Evolutionary conservation across 2,113 vertebrate genomes (phyloP).

Genomic region (Sula dactylatra): DNA sequence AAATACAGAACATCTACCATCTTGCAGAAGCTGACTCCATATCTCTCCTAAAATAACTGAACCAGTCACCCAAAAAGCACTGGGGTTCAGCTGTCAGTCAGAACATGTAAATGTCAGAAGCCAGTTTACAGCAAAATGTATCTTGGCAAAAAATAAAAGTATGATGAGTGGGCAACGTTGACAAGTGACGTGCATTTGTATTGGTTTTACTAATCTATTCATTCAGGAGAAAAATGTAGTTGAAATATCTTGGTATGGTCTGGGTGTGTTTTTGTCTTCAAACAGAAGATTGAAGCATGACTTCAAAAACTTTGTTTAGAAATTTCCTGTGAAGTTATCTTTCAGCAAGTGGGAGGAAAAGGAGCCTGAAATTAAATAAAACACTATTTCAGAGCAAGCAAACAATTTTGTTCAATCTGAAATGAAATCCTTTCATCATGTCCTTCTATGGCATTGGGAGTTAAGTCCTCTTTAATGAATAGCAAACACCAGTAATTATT

Average conservation of each 20-base stretch:
- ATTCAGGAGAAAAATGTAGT: slow-evolving; percentile 5
- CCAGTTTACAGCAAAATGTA: not conserved
- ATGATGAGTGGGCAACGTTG: not conserved
- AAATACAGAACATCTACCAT: not conserved
- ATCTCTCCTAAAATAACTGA: slow-evolving; percentile 5
- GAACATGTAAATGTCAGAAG: slow-evolving; percentile 8
- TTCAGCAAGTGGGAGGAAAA: not conserved
- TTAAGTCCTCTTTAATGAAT: slow-evolving; percentile 19
- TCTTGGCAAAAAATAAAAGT: slow-evolving; percentile 9
- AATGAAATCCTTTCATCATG: not conserved
- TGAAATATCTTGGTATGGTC: not conserved
- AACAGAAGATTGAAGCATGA: not conserved
- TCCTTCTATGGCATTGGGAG: not conserved
- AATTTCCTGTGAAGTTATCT: not conserved
- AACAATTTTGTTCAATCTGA: not conserved
- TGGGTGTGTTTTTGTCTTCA: not conserved
- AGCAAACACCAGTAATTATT: slow-evolving; percentile 8
- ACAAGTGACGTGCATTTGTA: not conserved
- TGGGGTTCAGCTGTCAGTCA: slow-evolving; percentile 12
- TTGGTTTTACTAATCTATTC: not conserved
- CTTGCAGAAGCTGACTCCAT: not conserved
- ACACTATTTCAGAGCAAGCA: not conserved
- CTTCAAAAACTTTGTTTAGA: not conserved
- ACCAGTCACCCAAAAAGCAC: not conserved
- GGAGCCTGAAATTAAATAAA: not conserved